phyloP scores from a whole-genome alignment of 2,888 invertebrate genomes.

The Nasonia oneida region DNA sequence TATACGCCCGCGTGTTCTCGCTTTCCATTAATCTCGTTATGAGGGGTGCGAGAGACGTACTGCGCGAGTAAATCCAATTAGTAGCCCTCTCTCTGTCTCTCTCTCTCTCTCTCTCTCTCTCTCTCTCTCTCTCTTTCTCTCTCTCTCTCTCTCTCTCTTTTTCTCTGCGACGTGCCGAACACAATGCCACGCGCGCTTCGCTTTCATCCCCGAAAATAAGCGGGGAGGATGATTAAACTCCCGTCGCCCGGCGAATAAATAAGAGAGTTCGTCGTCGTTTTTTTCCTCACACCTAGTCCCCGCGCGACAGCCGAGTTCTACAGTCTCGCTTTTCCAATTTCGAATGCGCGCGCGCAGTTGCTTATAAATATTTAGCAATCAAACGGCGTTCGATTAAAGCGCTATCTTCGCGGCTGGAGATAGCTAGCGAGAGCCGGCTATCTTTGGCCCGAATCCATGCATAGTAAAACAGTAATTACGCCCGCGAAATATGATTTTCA shows the following conservation, averaged over 20 bases:
- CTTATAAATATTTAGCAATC: conserved; percentile 15
- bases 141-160: neutral
- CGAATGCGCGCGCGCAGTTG: neutral
- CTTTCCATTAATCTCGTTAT: conserved; percentile 21
- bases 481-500: conserved; percentile 5
- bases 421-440: neutral
- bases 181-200: conserved; percentile 49
- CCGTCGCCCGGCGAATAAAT: conserved; percentile 20
- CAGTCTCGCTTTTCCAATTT: neutral
- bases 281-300: neutral
- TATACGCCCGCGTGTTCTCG: neutral
- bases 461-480: neutral
- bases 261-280: conserved; percentile 48
- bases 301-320: neutral
- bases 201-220: conserved; percentile 24
- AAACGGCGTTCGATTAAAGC: conserved; percentile 10
- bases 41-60: neutral
- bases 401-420: neutral
- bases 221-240: conserved; percentile 32
- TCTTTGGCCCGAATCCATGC: neutral
- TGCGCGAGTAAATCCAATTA: conserved; percentile 39
- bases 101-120: neutral
- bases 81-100: neutral
- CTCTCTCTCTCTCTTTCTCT: neutral
- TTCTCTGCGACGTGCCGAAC: conserved; percentile 62